These are phyloP conservation scores for Encarsia formosa DNA, from an alignment of 2,888 invertebrate species.

Conservation along the genomic window DNA sequence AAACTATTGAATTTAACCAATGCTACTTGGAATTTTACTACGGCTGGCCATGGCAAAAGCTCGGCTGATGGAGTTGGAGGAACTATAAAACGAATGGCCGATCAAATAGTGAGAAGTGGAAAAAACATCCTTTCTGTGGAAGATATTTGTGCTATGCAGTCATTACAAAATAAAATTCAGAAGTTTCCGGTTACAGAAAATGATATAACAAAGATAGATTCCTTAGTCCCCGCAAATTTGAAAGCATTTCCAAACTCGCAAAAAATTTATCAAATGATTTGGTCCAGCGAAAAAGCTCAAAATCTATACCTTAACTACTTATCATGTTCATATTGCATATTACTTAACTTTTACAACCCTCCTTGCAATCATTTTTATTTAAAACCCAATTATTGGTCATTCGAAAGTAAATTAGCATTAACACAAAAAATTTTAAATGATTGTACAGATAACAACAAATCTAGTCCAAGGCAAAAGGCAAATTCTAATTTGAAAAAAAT, in stretches of 20 bases:
- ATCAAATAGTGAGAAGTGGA: not conserved
- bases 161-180: not conserved
- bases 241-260: not conserved
- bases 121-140: not conserved
- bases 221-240: not conserved
- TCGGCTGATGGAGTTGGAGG: constrained; percentile 1
- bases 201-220: not conserved
- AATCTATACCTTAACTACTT: not conserved
- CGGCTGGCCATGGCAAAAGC: constrained; percentile 3
- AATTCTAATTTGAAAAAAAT: no score
- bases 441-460: no score
- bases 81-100: not conserved
- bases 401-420: no score
- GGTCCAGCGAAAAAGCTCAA: not conserved
- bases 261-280: not conserved
- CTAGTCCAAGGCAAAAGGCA: no score
- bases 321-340: no score
- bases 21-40: constrained; percentile 2
- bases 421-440: no score
- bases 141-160: not conserved
- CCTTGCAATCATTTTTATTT: no score
- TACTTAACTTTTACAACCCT: no score
- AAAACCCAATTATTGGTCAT: no score
- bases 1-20: not conserved
- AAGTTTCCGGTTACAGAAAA: not conserved